These are phyloP conservation scores for Tenthredo scrophulariae DNA, from an alignment of 2,888 invertebrate species.

Conservation along the genomic window DNA sequence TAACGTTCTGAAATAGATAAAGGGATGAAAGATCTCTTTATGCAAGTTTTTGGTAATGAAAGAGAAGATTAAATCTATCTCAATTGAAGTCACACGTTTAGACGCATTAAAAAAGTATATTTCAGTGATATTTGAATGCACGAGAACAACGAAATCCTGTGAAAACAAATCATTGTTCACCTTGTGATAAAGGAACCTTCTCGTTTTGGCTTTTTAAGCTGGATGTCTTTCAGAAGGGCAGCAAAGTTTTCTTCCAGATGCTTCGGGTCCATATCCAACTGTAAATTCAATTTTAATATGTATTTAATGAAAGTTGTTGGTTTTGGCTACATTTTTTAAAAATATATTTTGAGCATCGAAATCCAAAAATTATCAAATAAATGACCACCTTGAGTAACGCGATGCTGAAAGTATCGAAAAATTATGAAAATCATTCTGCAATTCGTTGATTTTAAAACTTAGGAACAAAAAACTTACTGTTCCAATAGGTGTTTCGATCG, in stretches of 20 bases:
- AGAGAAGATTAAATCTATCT: neutral
- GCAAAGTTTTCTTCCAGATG: constrained; percentile 87
- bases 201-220: constrained; percentile 84
- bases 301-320: neutral
- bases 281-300: constrained; percentile 66
- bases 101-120: neutral
- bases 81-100: neutral
- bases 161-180: constrained; percentile 73
- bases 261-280: constrained; percentile 87
- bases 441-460: neutral
- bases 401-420: constrained; percentile 1
- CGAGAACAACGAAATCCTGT: neutral
- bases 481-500: constrained; percentile 85
- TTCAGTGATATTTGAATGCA: neutral
- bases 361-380: too few relatives aligned
- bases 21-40: neutral
- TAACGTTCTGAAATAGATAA: constrained; percentile 80
- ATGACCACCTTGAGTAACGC: too few relatives aligned
- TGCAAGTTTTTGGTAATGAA: neutral
- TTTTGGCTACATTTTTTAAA: too few relatives aligned
- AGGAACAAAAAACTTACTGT: constrained; percentile 79
- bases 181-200: constrained; percentile 86
- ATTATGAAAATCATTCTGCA: neutral
- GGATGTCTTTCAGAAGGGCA: constrained; percentile 84
- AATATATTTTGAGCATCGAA: too few relatives aligned